Base-by-base conservation (phyloP, 2,888 invertebrate species). In the Amphimallon solstitiale region DNA sequence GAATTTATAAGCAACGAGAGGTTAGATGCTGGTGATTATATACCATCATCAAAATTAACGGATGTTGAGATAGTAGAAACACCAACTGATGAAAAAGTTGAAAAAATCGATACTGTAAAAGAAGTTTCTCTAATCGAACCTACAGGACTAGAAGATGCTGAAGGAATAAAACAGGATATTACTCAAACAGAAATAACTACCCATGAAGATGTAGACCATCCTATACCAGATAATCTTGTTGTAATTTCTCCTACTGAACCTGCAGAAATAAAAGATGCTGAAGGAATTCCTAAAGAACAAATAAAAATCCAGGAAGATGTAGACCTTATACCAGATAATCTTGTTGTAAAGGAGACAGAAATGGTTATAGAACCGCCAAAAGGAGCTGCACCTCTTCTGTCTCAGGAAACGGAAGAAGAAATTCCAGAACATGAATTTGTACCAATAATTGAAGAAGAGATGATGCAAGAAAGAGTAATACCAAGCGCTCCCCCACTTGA, bases 1-100 rank as follows among this genome's bases (percentile, higher is more conserved):
- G 69, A 66, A 54, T 70, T 70, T 40, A 51, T 71, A 51, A 51
- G 49, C 0, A 43, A 48, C 23, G 65, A 23, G 40, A 66, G 29
- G 40, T 65, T 59, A 10, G 37, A 46, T 15, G 23, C 64, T 46
- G 64, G 54, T 9, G 64, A 65, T 37, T 46, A 48, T 52, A 38
- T 29, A 29, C 10, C 19, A 38, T 7, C 4, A 56, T 15, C 17
- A 7, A 48, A 12, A 48, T 5, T 29, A 29, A 29, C 29, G 29
- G 29, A 29, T 1, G 9, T 9, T 29, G 5, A 29, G 5, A 29
- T 14, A 14, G 5, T 3, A 29, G 46, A 21, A 46, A 10, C 15
- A 6, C 23, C 51, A 40, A 9, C 19, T 15, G n/a, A n/a, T n/a
- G 46, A 37, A 21, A 10, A 35, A 17, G 34, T 34, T 37, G 61